These are phyloP conservation scores for Periplaneta americana DNA, from an alignment of 1,140 invertebrate species.

Conservation along the genomic window DNA sequence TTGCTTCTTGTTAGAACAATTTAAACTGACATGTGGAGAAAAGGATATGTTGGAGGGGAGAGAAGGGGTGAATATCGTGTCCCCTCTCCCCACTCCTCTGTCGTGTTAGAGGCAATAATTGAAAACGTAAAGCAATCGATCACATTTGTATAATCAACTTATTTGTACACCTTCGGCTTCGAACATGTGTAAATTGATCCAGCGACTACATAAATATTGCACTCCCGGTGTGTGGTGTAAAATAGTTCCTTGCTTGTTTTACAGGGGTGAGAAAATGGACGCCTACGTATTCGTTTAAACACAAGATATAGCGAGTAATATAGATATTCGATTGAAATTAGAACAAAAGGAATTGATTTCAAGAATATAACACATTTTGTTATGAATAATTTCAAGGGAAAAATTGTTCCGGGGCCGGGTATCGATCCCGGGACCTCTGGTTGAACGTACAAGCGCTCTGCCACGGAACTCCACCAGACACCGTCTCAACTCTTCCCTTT, in stretches of 20 bases:
- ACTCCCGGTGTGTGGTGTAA: not conserved
- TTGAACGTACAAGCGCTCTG: too few relatives aligned
- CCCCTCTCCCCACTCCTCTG: not conserved
- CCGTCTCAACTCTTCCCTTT: too few relatives aligned
- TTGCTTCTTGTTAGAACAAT: not conserved
- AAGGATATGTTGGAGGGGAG: not conserved
- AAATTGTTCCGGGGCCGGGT: too few relatives aligned
- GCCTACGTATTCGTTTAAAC: too few relatives aligned
- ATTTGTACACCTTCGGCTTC: not conserved
- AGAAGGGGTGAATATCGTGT: not conserved
- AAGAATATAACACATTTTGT: too few relatives aligned
- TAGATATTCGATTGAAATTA: too few relatives aligned
- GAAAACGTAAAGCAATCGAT: not conserved
- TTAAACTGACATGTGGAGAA: not conserved
- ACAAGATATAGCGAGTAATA: too few relatives aligned
- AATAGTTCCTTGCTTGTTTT: not conserved
- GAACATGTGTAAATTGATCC: not conserved
- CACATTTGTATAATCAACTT: not conserved
- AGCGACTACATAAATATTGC: not conserved
- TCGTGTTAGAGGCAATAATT: not conserved
- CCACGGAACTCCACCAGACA: too few relatives aligned
- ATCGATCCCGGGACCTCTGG: too few relatives aligned
- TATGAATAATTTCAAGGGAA: too few relatives aligned
- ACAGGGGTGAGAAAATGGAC: too few relatives aligned
- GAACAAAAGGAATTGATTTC: too few relatives aligned